A percentile compares a stretch with the other conserved stretches of the same genome.
Evolutionary conservation across 1,140 invertebrate species (phyloP).

Genomic region (Zaprionus davidi): DNA sequence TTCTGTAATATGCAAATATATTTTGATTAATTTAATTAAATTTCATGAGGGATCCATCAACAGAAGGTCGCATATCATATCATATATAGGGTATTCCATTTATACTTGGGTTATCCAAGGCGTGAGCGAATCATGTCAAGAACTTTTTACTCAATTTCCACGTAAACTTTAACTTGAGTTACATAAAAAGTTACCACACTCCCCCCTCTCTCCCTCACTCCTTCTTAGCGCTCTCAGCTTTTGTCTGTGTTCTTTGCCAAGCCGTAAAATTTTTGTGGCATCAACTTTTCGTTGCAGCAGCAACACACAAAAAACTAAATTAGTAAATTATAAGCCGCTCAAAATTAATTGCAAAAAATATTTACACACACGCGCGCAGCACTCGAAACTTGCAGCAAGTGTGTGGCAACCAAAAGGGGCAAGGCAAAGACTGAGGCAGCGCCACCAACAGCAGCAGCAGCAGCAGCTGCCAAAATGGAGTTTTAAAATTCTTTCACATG

Average conservation of each 20-base stretch:
- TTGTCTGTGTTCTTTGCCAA: constrained; percentile 34
- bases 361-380: constrained; percentile 73
- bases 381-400: constrained; percentile 61
- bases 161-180: constrained; percentile 43
- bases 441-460: constrained; percentile 39
- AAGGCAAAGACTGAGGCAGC: background rate
- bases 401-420: background rate
- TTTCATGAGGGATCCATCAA: constrained; percentile 16
- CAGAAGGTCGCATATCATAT: background rate
- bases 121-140: constrained; percentile 14
- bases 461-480: constrained; percentile 71
- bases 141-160: constrained; percentile 51
- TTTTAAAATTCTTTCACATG: constrained; percentile 74
- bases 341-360: constrained; percentile 83
- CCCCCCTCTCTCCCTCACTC: background rate
- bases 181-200: background rate
- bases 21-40: constrained; percentile 78
- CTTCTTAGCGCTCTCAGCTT: constrained; percentile 2
- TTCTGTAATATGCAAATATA: constrained; percentile 61
- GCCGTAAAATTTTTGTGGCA: constrained; percentile 62
- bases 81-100: background rate
- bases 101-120: background rate
- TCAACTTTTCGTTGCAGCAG: constrained; percentile 49
- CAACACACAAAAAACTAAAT: constrained; percentile 66
- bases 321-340: constrained; percentile 83